Evolutionary conservation across 2,888 invertebrate species (phyloP).

Genomic region (Myathropa florea): DNA sequence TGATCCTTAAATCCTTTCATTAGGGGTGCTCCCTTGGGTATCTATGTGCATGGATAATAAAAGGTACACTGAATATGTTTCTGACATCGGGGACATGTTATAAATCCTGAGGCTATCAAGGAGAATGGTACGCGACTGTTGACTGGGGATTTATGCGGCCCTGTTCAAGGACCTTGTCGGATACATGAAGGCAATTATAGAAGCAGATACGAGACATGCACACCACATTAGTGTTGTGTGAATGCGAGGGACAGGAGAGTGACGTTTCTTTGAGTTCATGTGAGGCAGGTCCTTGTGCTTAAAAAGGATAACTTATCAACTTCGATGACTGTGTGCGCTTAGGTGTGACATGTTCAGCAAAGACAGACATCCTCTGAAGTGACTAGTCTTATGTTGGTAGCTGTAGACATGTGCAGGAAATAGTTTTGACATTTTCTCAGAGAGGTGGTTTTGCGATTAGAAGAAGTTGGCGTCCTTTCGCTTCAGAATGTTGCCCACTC

Average conservation of each 20-base stretch:
- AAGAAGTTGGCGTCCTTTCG: too few relatives aligned
- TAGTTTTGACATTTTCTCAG: neutral
- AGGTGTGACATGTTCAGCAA: neutral
- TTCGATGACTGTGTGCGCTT: neutral
- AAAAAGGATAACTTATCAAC: neutral
- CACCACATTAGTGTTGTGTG: neutral
- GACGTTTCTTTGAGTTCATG: neutral
- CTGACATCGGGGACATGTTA: constrained; percentile 10
- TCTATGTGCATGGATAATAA: neutral
- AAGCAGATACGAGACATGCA: neutral
- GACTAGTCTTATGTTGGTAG: neutral
- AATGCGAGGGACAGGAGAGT: neutral
- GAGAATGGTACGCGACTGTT: neutral
- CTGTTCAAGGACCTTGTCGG: neutral
- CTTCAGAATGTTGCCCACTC: too few relatives aligned
- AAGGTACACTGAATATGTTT: constrained; percentile 3
- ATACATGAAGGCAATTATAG: neutral
- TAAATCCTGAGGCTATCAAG: constrained; percentile 6
- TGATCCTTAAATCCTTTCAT: constrained; percentile 16
- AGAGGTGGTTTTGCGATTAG: neutral
- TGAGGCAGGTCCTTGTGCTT: neutral
- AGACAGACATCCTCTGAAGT: neutral
- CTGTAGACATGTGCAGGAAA: neutral
- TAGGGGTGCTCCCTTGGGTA: neutral
- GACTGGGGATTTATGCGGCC: neutral